A percentile compares a stretch with the other conserved stretches of the same genome.
Evolutionary conservation across 1,140 invertebrate species (phyloP).

Genomic region (Cherax destructor): DNA sequence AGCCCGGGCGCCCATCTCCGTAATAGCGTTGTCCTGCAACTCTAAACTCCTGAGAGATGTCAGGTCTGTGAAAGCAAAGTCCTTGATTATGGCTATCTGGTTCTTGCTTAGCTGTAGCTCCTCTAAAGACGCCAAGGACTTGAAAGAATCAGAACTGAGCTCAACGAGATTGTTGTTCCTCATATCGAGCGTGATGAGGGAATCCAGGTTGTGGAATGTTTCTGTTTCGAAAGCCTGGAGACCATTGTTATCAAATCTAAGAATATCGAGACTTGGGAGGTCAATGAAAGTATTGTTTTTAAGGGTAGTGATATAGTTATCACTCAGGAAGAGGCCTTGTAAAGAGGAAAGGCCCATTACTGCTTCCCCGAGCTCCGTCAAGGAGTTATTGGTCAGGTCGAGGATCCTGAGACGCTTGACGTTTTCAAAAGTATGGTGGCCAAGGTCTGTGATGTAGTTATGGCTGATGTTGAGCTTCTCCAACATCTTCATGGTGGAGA

Average conservation of each 20-base stretch:
- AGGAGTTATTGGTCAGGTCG: slow-evolving; percentile 72
- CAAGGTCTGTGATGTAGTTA: slow-evolving; percentile 61
- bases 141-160: slow-evolving; percentile 58
- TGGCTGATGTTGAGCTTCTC: slow-evolving; percentile 62
- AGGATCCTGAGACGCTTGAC: slow-evolving; percentile 70
- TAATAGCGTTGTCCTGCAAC: slow-evolving; percentile 85
- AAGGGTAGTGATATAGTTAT: slow-evolving; percentile 78
- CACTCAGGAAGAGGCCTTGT: slow-evolving; percentile 83
- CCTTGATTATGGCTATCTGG: slow-evolving; percentile 80
- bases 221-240: slow-evolving; percentile 83
- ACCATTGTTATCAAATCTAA: slow-evolving; percentile 78
- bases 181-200: slow-evolving; percentile 80
- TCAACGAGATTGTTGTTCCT: slow-evolving; percentile 77
- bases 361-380: slow-evolving; percentile 62
- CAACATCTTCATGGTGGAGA: slow-evolving; percentile 31
- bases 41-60: slow-evolving; percentile 82
- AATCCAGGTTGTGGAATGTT: slow-evolving; percentile 82
- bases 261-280: slow-evolving; percentile 67
- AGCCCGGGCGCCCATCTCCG: slow-evolving; percentile 83
- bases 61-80: slow-evolving; percentile 82
- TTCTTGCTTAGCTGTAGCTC: slow-evolving; percentile 76
- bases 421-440: slow-evolving; percentile 31
- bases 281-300: slow-evolving; percentile 57
- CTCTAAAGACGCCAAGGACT: slow-evolving; percentile 31
- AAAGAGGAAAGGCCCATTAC: slow-evolving; percentile 81